These are phyloP conservation scores for Perognathus longimembris DNA, from an alignment of 2,113 vertebrate species.

Conservation along the genomic window DNA sequence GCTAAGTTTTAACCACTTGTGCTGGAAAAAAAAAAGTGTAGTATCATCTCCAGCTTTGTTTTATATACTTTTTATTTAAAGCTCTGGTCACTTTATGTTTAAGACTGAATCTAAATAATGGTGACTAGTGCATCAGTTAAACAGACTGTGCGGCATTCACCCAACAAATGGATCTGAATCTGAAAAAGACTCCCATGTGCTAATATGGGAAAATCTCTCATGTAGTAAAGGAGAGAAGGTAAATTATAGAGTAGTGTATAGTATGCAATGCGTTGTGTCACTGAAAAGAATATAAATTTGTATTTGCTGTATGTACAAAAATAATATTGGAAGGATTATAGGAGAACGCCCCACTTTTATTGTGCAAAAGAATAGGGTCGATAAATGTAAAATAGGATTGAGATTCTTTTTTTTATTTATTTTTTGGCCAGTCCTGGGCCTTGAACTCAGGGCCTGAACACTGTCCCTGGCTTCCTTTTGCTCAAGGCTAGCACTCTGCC, in stretches of 20 bases:
- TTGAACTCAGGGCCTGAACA: too few relatives aligned
- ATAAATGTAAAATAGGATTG: not conserved
- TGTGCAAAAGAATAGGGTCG: not conserved
- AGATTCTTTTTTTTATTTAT: too few relatives aligned
- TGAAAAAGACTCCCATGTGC: not conserved
- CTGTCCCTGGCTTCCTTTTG: too few relatives aligned
- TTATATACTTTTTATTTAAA: slow-evolving; percentile 36
- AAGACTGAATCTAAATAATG: not conserved
- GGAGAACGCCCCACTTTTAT: not conserved
- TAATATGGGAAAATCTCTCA: not conserved
- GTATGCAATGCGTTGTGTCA: not conserved
- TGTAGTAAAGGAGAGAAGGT: not conserved
- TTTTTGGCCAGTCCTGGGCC: too few relatives aligned
- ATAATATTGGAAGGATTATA: not conserved
- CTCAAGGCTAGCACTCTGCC: too few relatives aligned
- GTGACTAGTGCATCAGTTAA: not conserved
- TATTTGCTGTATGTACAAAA: not conserved
- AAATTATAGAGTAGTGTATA: not conserved
- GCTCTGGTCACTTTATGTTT: not conserved
- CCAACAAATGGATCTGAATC: not conserved
- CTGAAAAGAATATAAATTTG: not conserved
- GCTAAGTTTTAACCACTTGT: not conserved
- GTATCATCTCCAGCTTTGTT: not conserved
- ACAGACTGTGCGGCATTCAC: not conserved
- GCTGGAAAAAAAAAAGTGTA: not conserved